Evolutionary conservation across 2,797 vertebrate genomes (phyloP), one percentile per base, ranked within the genome.

Genomic region (Pseudotriccus pelzelni): DNA sequence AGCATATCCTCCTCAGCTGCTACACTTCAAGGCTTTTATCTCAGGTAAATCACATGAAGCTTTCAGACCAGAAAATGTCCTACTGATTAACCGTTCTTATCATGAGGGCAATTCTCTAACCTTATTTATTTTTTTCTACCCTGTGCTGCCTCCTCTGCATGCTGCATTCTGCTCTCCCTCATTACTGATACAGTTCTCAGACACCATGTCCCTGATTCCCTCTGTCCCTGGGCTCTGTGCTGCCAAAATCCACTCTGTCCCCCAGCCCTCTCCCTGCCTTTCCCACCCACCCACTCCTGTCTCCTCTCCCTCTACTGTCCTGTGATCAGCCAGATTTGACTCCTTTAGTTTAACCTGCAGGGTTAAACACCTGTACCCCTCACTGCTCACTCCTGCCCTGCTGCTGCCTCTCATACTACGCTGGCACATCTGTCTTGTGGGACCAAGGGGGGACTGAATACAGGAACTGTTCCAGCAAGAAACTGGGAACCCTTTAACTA

Each of bases 81-180:
- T 84, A 4, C 87, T 88, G 94, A 95, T 97, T 91, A 94, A 95
- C 87, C 0, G 25, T 69, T 96, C 91, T 95, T 95, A 94, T 94
- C 94, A 86, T 23, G 47, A 78, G 73, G 83, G 58, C 85, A 88
- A 47, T 62, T 84, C 73, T 78, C 69, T n/a, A 86, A 75, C 50
- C 66, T 80, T 94, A 86, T 85, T 92, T 96, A 77, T 90, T 91
- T 95, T 83, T 89, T 81, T 22, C 84, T 66, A 28, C 46, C 9
- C 0, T 23, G 64, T 30, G 23, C 16, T 73, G 15, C 73, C 73
- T 89, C 52, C 84, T 86, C 62, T 75, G 72, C 68, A 24, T 60
- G 36, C 60, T 53, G 1, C 44, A 46, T 83, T 59, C 59, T 9
- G 9, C 47, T 76, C 24, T 74, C 43, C 50, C 8, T 36, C 25